These are phyloP conservation scores for Baccha elongata DNA, from an alignment of 2,888 invertebrate species.

Conservation along the genomic window DNA sequence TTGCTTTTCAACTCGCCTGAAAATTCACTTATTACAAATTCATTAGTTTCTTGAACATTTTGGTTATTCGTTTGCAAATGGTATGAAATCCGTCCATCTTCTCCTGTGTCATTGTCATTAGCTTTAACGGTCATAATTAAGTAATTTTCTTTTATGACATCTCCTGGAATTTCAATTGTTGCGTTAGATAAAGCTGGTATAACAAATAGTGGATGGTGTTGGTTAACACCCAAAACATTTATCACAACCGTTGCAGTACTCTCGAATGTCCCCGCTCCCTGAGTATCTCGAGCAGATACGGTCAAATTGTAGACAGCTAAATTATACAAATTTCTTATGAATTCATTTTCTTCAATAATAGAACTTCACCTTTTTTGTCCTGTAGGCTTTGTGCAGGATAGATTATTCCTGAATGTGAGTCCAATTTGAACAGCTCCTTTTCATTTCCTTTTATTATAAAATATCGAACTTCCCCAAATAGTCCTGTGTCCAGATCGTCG, in stretches of 20 bases:
- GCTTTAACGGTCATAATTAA: constrained; percentile 92
- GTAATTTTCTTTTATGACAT: constrained; percentile 89
- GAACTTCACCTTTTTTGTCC: constrained; percentile 83
- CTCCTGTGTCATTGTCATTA: constrained; percentile 90
- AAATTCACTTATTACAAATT: constrained; percentile 90
- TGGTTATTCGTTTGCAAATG: constrained; percentile 88
- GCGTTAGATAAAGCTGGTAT: constrained; percentile 89
- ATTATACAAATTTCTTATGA: neutral
- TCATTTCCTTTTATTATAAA: constrained; percentile 87
- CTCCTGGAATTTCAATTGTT: constrained; percentile 92
- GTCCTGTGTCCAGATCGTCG: constrained; percentile 90
- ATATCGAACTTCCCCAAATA: constrained; percentile 90
- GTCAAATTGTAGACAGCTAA: constrained; percentile 84
- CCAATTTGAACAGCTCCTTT: constrained; percentile 88
- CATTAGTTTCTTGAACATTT: constrained; percentile 90
- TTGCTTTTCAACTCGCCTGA: constrained; percentile 92
- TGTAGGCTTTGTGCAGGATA: constrained; percentile 89
- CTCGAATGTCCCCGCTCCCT: constrained; percentile 86
- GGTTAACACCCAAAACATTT: constrained; percentile 90
- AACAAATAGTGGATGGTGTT: constrained; percentile 91
- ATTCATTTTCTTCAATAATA: too few relatives aligned
- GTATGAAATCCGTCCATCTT: constrained; percentile 93
- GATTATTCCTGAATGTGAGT: constrained; percentile 90
- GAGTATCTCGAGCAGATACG: constrained; percentile 90
- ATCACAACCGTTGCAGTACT: constrained; percentile 90